These are phyloP conservation scores for Iselma pallidipennis DNA, from an alignment of 2,888 invertebrate species.

Conservation along the genomic window DNA sequence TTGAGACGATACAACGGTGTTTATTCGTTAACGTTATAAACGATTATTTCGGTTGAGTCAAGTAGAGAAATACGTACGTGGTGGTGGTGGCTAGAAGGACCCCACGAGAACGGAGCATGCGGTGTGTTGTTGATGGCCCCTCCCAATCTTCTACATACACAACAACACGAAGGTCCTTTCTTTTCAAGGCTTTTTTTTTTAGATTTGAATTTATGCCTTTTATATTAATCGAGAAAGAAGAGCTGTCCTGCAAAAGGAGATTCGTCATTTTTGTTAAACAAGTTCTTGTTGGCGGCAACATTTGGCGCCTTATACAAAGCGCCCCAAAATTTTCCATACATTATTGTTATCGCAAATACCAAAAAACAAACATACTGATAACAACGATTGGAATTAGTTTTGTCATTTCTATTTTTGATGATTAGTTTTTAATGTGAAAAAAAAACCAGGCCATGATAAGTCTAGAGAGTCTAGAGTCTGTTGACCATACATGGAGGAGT, in stretches of 20 bases:
- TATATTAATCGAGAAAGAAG: too few relatives aligned
- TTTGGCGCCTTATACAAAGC: too few relatives aligned
- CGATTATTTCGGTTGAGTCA: not conserved
- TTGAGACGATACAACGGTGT: not conserved
- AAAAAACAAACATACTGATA: not conserved
- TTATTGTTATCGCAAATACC: not conserved
- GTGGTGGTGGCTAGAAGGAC: not conserved
- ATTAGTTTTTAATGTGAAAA: not conserved
- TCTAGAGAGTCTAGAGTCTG: not conserved
- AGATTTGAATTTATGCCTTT: too few relatives aligned
- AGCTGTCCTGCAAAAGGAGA: too few relatives aligned
- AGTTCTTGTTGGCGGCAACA: too few relatives aligned
- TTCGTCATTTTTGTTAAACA: too few relatives aligned
- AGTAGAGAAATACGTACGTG: not conserved
- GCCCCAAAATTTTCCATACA: not conserved
- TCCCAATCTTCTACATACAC: not conserved
- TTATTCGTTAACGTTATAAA: not conserved
- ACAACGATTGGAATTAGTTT: not conserved
- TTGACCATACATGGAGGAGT: not conserved
- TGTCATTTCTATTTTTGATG: not conserved
- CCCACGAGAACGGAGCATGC: not conserved
- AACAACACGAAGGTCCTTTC: not conserved
- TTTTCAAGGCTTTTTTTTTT: not conserved
- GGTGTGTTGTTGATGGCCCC: not conserved
- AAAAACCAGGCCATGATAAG: not conserved